Base-by-base conservation (phyloP, 1,140 invertebrate species). In the Trachymyrmex cornetzi region DNA sequence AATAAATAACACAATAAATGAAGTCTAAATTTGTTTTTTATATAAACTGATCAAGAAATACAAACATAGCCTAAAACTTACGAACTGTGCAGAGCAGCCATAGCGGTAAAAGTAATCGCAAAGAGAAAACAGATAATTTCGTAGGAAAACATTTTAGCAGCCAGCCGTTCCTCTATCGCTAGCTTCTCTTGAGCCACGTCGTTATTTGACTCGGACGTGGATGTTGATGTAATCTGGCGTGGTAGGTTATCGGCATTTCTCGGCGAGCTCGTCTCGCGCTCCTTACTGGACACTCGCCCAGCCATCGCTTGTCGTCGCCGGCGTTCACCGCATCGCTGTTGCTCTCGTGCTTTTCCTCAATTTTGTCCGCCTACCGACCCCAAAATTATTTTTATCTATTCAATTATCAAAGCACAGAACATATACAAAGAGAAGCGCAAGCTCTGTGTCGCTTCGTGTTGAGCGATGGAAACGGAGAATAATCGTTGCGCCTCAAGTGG, bases 21-120 rank as follows among this genome's bases (percentile, higher is more conserved):
- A n/a, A n/a, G n/a, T n/a, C n/a, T n/a, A n/a, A n/a, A n/a, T n/a
- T n/a, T n/a, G n/a, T n/a, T n/a, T n/a, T n/a, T n/a, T n/a, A n/a
- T n/a, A n/a, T n/a, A n/a, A n/a, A n/a, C n/a, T n/a, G n/a, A n/a
- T n/a, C n/a, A n/a, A n/a, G n/a, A n/a, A n/a, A n/a, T n/a, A n/a
- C n/a, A 3, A 27, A 57, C 9, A 64, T 30, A 91, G 90, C 84
- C 82, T 89, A 85, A 86, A 91, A 94, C 94, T 95, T 92, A 96
- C 96, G 94, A 92, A 77, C 93, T 95, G 50, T 96, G 95, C 3
- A 96, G 79, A 14, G 95, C 95, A 34, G 95, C 95, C 84, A 96
- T 92, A 5, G 94, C 93, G 16, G 95, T 95, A 64, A 96, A 94
- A 19, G 92, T 92, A 14, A 96, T 87, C 6, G 93, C 94, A 19